Evolutionary conservation across 2,888 invertebrate species (phyloP).

Genomic region (Drosophila austrosaltans): DNA sequence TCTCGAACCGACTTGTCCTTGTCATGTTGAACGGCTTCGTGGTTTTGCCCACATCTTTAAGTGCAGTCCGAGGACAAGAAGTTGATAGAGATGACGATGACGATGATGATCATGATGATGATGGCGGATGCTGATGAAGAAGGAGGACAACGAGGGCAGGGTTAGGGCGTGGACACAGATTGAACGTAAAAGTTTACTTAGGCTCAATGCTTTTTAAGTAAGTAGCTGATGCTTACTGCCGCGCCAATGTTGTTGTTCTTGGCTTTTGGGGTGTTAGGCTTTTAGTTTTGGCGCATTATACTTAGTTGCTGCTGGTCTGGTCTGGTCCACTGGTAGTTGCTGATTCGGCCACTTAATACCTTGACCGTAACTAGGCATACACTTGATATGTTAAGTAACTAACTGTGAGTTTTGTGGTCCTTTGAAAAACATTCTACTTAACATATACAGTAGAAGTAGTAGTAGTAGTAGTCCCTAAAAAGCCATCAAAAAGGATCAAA

Average conservation of each 20-base stretch:
- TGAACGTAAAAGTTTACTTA: slow-evolving; percentile 76
- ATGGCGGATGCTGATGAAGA: background rate
- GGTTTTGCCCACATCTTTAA: slow-evolving; percentile 55
- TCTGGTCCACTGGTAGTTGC: background rate
- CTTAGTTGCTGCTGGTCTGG: slow-evolving; percentile 40
- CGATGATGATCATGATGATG: background rate
- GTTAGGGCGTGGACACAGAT: slow-evolving; percentile 34
- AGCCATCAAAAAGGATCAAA: background rate
- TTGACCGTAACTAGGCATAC: slow-evolving; percentile 36
- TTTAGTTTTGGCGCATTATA: slow-evolving; percentile 73
- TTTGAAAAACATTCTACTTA: slow-evolving; percentile 31
- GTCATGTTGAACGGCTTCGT: slow-evolving; percentile 14
- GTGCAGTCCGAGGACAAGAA: slow-evolving; percentile 61
- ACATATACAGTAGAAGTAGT: background rate
- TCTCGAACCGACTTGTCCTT: slow-evolving; percentile 36
- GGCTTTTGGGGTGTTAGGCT: slow-evolving; percentile 60
- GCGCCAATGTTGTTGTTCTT: background rate
- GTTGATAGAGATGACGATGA: slow-evolving; percentile 2
- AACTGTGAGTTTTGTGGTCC: slow-evolving; percentile 33
- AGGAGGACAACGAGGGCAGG: background rate
- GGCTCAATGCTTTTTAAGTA: slow-evolving; percentile 78
- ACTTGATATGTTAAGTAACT: slow-evolving; percentile 52
- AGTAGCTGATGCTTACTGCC: slow-evolving; percentile 65
- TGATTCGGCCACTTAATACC: slow-evolving; percentile 59
- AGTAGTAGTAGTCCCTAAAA: background rate